phyloP scores from a whole-genome alignment of 1,140 invertebrate genomes.

The Drosophila willistoni region DNA sequence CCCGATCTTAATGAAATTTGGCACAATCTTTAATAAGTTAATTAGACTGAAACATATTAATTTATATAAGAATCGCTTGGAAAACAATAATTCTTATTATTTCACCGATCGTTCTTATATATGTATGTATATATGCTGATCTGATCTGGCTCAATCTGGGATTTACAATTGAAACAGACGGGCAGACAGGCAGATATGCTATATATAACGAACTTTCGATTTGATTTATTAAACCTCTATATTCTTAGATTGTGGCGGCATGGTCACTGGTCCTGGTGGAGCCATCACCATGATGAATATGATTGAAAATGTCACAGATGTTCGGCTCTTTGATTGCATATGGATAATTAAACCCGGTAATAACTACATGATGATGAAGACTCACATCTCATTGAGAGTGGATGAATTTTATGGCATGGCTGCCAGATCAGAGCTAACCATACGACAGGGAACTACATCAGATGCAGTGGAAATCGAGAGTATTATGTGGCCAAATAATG shows the following conservation, averaged over 20 bases:
- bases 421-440: conserved; percentile 86
- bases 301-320: conserved; percentile 86
- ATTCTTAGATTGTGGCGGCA: conserved; percentile 87
- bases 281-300: conserved; percentile 92
- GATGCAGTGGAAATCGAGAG: conserved; percentile 86
- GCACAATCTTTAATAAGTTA: no score
- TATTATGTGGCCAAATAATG: conserved; percentile 84
- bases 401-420: conserved; percentile 87
- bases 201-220: no score
- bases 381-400: conserved; percentile 88
- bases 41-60: no score
- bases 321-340: conserved; percentile 87
- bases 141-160: no score
- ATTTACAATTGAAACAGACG: no score
- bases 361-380: conserved; percentile 87
- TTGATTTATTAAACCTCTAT: background rate
- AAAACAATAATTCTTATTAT: no score
- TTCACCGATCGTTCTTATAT: no score
- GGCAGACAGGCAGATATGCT: no score
- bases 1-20: no score
- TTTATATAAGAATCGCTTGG: no score
- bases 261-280: conserved; percentile 89
- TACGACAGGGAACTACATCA: conserved; percentile 88
- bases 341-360: conserved; percentile 89
- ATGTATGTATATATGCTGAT: no score